These are phyloP conservation scores for Calephelis perditalis DNA, from an alignment of 2,888 invertebrate genomes.

Conservation along the genomic window DNA sequence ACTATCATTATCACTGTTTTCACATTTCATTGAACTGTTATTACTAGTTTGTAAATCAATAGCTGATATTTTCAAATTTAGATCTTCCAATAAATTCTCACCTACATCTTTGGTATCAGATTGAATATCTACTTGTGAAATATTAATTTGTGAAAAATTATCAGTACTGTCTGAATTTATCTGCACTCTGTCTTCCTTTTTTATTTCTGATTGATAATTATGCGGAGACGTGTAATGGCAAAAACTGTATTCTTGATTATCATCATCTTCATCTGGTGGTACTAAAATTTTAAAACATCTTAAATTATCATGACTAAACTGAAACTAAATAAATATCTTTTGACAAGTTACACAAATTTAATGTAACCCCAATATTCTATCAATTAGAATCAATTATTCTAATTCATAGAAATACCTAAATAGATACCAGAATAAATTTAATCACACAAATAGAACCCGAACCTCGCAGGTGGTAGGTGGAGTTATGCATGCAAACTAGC, in stretches of 20 bases:
- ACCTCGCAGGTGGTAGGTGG: too few species aligned
- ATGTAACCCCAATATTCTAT: too few species aligned
- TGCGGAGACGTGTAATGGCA: constrained; percentile 51
- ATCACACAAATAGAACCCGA: too few species aligned
- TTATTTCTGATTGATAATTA: constrained; percentile 38
- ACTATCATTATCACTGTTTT: constrained; percentile 23
- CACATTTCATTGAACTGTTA: constrained; percentile 23
- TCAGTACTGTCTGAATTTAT: constrained; percentile 26
- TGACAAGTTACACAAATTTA: too few species aligned
- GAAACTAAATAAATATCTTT: too few species aligned
- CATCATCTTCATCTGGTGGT: constrained; percentile 65
- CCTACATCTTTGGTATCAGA: constrained; percentile 19
- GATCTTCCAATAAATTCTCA: constrained; percentile 31
- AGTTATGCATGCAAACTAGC: too few species aligned
- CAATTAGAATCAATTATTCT: too few species aligned
- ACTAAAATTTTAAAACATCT: constrained; percentile 38
- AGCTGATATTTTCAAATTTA: constrained; percentile 31
- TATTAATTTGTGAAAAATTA: constrained; percentile 21
- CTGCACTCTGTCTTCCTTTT: constrained; percentile 26
- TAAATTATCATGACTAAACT: too few species aligned
- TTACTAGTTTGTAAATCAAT: constrained; percentile 25
- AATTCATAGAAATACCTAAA: too few species aligned
- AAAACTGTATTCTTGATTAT: constrained; percentile 51
- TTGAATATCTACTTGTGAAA: constrained; percentile 20
- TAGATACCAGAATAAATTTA: too few species aligned